Percentiles rank a stretch among this genome's conserved stretches.
These are phyloP conservation scores for Hylaeus anthracinus DNA, from an alignment of 1,140 invertebrate species.

Conservation along the genomic window DNA sequence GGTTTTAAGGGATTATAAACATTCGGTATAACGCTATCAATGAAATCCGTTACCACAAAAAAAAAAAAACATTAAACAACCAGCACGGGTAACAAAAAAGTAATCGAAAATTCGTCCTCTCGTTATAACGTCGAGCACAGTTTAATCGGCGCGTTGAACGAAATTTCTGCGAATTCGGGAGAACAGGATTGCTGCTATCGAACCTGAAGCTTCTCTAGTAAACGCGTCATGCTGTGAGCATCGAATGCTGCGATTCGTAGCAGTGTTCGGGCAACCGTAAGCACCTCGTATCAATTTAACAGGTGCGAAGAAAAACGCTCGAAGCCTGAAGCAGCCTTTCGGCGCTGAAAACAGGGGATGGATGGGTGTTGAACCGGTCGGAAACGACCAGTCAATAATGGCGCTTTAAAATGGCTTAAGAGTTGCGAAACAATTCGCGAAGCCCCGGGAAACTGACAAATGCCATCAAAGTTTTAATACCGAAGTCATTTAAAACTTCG, in stretches of 20 bases:
- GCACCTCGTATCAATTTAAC: conserved; percentile 10
- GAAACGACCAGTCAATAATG: conserved; percentile 65
- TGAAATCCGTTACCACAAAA: no score
- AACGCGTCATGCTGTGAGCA: neutral
- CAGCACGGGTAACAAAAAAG: no score
- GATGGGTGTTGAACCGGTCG: conserved; percentile 8
- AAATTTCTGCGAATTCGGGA: neutral
- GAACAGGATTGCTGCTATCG: neutral
- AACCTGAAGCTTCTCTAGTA: neutral
- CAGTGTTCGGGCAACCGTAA: neutral
- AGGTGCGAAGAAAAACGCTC: neutral
- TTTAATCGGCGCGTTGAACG: neutral
- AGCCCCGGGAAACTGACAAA: conserved; percentile 72
- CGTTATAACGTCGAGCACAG: neutral
- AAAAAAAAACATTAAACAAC: no score
- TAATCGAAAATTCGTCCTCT: no score
- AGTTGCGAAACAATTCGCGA: conserved; percentile 72
- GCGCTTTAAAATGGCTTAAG: conserved; percentile 68
- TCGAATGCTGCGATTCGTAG: conserved; percentile 5
- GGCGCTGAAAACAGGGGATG: neutral
- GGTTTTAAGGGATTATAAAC: no score
- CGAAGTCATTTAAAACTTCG: conserved; percentile 74
- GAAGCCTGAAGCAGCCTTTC: neutral
- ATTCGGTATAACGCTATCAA: no score
- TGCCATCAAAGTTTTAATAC: conserved; percentile 76